These are phyloP conservation scores for Eonycteris spelaea DNA, from an alignment of 2,113 vertebrate genomes.

Conservation along the genomic window DNA sequence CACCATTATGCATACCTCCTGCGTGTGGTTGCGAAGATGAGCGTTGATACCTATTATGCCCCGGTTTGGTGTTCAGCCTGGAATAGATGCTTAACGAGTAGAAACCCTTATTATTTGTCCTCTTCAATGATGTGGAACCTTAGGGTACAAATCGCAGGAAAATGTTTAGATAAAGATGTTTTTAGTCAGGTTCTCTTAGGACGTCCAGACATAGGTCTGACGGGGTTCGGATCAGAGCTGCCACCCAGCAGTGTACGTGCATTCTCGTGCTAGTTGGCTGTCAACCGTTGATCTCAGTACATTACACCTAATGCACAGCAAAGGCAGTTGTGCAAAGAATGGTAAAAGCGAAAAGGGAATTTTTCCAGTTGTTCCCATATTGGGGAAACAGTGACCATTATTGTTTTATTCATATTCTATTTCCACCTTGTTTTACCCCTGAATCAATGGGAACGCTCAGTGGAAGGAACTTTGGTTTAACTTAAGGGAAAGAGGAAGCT, in stretches of 20 bases:
- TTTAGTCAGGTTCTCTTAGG: not conserved
- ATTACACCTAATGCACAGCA: not conserved
- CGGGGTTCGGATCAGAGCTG: not conserved
- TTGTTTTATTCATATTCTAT: not conserved
- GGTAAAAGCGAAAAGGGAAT: not conserved
- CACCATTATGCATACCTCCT: no score
- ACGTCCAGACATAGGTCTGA: not conserved
- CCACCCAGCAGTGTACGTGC: not conserved
- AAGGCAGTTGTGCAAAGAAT: not conserved
- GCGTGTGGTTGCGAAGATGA: not conserved
- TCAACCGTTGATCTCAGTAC: not conserved
- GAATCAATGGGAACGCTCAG: not conserved
- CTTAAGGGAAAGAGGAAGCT: not conserved
- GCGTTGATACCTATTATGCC: not conserved
- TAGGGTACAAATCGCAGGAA: not conserved
- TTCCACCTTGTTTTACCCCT: not conserved
- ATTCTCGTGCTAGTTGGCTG: not conserved
- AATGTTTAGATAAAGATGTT: not conserved
- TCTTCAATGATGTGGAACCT: not conserved
- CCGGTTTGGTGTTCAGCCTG: not conserved
- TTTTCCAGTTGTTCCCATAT: not conserved
- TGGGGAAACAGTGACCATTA: not conserved
- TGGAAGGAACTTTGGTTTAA: not conserved
- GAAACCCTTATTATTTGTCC: not conserved
- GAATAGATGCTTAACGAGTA: not conserved